phyloP scores from a whole-genome alignment of 2,113 vertebrate species.

The Pao palembangensis region DNA sequence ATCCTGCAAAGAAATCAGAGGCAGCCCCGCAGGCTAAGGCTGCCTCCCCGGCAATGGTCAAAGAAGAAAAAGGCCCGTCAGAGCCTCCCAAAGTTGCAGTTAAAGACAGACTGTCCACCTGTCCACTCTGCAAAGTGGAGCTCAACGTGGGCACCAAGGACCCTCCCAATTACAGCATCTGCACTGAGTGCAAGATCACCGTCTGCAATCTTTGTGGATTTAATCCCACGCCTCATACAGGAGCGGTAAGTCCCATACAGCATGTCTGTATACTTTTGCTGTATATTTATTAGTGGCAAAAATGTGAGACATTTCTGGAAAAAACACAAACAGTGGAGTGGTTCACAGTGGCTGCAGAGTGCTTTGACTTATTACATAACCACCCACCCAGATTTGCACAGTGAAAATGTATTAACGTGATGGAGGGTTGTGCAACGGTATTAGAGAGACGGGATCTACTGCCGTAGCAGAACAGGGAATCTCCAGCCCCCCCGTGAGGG shows the following conservation, averaged over 20 bases:
- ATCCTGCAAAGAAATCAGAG: slow-evolving; percentile 49
- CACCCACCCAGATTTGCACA: slow-evolving; percentile 37
- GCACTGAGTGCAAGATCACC: slow-evolving; percentile 87
- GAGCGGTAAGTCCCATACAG: slow-evolving; percentile 77
- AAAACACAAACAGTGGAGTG: slow-evolving; percentile 21
- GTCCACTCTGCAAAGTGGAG: slow-evolving; percentile 88
- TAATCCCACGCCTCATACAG: slow-evolving; percentile 89
- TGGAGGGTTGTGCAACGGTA: slow-evolving; percentile 74
- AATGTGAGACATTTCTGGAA: no score
- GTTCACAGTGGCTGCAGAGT: slow-evolving; percentile 11
- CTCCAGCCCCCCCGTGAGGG: slow-evolving; percentile 43
- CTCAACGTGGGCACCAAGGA: slow-evolving; percentile 84
- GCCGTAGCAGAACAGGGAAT: slow-evolving; percentile 44
- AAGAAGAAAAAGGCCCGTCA: slow-evolving; percentile 34
- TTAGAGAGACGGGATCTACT: slow-evolving; percentile 69
- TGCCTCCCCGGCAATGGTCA: slow-evolving; percentile 44
- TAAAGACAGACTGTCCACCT: slow-evolving; percentile 54
- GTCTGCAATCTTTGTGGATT: slow-evolving; percentile 98
- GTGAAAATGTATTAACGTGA: slow-evolving; percentile 64
- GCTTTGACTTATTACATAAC: slow-evolving; percentile 55
- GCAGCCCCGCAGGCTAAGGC: slow-evolving; percentile 49
- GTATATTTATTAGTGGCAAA: no score
- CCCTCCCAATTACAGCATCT: slow-evolving; percentile 87
- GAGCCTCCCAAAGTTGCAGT: slow-evolving; percentile 43
- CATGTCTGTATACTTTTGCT: background rate